Evolutionary conservation across 2,113 vertebrate species (phyloP).

Genomic region (Hypanus sabinus): DNA sequence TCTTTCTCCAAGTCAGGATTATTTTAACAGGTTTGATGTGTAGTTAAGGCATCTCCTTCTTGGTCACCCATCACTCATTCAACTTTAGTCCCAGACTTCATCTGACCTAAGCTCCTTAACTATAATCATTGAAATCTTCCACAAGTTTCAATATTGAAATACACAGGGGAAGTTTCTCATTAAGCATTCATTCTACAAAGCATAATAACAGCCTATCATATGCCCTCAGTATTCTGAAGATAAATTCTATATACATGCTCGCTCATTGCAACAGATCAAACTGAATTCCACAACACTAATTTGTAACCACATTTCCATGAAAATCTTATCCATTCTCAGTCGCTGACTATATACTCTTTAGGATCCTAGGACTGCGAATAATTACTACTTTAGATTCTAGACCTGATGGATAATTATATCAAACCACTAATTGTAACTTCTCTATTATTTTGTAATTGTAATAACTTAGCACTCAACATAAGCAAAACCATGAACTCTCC

Average conservation of each 20-base stretch:
- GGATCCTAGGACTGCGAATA: neutral
- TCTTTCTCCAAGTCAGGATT: neutral
- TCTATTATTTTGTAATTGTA: neutral
- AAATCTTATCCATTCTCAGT: neutral
- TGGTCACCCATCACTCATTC: neutral
- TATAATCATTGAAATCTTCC: neutral
- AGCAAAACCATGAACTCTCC: neutral
- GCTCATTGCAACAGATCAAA: neutral
- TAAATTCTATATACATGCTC: neutral
- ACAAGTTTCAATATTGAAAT: neutral
- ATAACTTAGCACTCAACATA: neutral
- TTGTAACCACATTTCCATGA: neutral
- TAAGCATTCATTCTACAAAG: neutral
- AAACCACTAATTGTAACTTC: neutral
- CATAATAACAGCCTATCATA: neutral
- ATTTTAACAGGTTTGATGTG: neutral
- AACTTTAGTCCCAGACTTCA: neutral
- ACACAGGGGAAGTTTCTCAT: neutral
- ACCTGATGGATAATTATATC: neutral
- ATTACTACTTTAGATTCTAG: neutral
- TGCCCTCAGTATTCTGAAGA: neutral
- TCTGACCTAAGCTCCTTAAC: neutral
- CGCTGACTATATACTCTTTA: neutral
- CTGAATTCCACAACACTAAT: neutral
- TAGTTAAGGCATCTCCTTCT: neutral